phyloP scores from a whole-genome alignment of 2,113 vertebrate species.

The Mesoclemmys tuberculata region DNA sequence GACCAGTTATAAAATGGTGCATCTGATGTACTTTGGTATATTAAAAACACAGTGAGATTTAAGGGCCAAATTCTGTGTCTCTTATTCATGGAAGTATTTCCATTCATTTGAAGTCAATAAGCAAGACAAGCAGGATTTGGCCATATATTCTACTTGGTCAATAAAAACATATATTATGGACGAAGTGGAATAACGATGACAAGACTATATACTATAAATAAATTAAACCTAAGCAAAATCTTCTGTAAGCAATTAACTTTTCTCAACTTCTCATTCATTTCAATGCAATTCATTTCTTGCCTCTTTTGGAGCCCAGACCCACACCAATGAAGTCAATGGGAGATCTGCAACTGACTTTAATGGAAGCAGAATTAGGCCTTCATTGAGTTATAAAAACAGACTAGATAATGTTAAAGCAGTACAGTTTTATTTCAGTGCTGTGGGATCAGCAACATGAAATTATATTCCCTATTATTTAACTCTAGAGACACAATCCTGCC shows the following conservation, averaged over 20 bases:
- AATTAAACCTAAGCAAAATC: background rate
- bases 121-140: background rate
- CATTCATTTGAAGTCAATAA: background rate
- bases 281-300: background rate
- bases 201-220: background rate
- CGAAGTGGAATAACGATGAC: background rate
- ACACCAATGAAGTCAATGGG: background rate
- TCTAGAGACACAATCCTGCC: background rate
- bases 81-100: background rate
- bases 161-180: background rate
- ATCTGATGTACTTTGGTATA: background rate
- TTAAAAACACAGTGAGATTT: background rate
- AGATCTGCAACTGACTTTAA: background rate
- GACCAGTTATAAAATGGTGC: background rate
- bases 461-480: background rate
- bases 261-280: background rate
- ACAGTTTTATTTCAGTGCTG: background rate
- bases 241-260: background rate
- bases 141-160: background rate
- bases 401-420: background rate
- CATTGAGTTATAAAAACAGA: rapidly evolving
- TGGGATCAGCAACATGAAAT: background rate
- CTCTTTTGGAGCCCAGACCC: background rate
- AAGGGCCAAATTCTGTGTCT: background rate
- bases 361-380: background rate